Evolutionary conservation across 2,888 invertebrate species (phyloP).

Genomic region (Cerastis rubricosa): DNA sequence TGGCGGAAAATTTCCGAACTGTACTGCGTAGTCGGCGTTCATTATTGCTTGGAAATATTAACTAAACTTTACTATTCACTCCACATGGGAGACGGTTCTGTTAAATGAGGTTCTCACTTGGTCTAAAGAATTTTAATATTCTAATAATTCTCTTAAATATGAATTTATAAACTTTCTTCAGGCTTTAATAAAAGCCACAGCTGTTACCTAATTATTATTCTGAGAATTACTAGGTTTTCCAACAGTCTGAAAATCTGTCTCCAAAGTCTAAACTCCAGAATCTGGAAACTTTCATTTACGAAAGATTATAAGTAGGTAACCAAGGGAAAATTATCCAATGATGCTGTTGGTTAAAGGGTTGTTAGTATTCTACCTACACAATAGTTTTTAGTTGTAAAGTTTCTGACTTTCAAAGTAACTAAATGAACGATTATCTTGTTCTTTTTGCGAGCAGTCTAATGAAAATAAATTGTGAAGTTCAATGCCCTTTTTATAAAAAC

Average conservation of each 20-base stretch:
- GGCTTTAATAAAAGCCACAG: not conserved
- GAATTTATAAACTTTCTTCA: not conserved
- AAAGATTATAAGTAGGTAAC: not conserved
- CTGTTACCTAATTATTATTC: slow-evolving; percentile 12
- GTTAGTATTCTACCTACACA: not conserved
- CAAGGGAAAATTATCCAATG: not conserved
- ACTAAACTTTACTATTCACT: slow-evolving; percentile 64
- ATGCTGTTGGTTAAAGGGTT: not conserved
- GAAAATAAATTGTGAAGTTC: slow-evolving; percentile 2
- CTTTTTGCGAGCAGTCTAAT: not conserved
- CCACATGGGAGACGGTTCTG: slow-evolving; percentile 42
- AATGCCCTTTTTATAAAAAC: slow-evolving; percentile 10
- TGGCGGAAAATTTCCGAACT: slow-evolving; percentile 61
- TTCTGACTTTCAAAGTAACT: not conserved
- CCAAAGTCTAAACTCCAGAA: not conserved
- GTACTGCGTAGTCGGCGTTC: slow-evolving; percentile 58
- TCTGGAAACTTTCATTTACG: not conserved
- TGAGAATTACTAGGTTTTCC: not conserved
- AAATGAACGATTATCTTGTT: not conserved
- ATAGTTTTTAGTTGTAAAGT: not conserved
- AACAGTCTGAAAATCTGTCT: not conserved
- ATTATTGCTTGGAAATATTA: slow-evolving; percentile 67
- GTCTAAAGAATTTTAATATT: slow-evolving; percentile 21
- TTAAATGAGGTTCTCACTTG: slow-evolving; percentile 23
- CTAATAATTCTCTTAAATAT: slow-evolving; percentile 4